phyloP scores from a whole-genome alignment of 2,888 invertebrate genomes.

The Ischnus inquisitorius region DNA sequence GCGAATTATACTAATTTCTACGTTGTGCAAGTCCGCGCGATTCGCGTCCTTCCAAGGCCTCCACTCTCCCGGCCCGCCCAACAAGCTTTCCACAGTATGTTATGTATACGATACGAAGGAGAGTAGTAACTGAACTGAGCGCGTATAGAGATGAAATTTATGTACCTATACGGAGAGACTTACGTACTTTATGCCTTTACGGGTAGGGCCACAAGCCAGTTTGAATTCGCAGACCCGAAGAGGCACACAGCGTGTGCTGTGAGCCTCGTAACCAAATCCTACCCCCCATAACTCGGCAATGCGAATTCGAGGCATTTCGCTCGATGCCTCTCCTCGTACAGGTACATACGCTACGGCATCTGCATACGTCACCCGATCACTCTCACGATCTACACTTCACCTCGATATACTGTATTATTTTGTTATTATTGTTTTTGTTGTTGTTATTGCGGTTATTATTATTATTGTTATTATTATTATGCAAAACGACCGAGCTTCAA shows the following conservation, averaged over 20 bases:
- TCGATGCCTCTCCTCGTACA: constrained; percentile 34
- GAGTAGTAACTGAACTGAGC: neutral
- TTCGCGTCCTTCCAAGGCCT: constrained; percentile 49
- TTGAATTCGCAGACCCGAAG: constrained; percentile 44
- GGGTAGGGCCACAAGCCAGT: constrained; percentile 42
- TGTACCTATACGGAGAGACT: constrained; percentile 56
- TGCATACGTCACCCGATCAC: constrained; percentile 21
- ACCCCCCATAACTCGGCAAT: constrained; percentile 62
- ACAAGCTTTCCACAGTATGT: constrained; percentile 7
- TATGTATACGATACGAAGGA: neutral
- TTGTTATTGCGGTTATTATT: constrained; percentile 23
- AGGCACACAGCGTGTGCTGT: constrained; percentile 76
- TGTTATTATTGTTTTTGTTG: neutral
- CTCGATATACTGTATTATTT: constrained; percentile 8
- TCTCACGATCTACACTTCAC: constrained; percentile 6
- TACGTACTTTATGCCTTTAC: constrained; percentile 61
- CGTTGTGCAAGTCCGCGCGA: constrained; percentile 53
- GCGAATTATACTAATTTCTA: constrained; percentile 58
- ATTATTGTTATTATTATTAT: too few relatives aligned
- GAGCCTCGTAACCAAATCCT: constrained; percentile 82
- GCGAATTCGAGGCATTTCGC: constrained; percentile 58
- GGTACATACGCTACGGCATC: constrained; percentile 25
- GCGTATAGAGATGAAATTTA: constrained; percentile 59
- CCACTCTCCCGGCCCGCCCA: neutral
- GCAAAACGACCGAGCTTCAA: neutral